phyloP scores from a whole-genome alignment of 2,797 vertebrate species.

The Trematomus bernacchii region DNA sequence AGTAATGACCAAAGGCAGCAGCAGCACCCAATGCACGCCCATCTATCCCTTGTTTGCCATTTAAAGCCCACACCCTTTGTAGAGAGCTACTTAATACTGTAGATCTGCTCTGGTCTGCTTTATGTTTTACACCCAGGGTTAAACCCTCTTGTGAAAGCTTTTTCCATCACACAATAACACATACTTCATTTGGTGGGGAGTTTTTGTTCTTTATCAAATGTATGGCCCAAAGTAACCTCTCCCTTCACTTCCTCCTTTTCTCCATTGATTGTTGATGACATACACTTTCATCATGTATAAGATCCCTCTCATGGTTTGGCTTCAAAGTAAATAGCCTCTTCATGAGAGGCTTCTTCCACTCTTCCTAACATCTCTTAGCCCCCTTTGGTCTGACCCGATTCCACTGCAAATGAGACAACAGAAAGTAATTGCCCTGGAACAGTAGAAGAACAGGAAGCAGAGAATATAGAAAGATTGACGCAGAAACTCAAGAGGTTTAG shows the following conservation, averaged over 20 bases:
- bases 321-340: conserved; percentile 25
- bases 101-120: conserved; percentile 1
- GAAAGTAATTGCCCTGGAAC: conserved; percentile 54
- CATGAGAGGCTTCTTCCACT: conserved; percentile 21
- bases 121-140: background rate
- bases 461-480: conserved; percentile 37
- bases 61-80: background rate
- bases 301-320: conserved; percentile 8
- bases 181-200: background rate
- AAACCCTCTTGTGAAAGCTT: background rate
- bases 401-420: conserved; percentile 56
- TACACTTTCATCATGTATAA: conserved; percentile 10
- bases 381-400: conserved; percentile 38
- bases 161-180: background rate
- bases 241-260: background rate
- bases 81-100: background rate
- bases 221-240: background rate
- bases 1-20: conserved; percentile 35
- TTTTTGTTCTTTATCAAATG: background rate
- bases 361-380: conserved; percentile 23
- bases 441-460: conserved; percentile 23
- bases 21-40: background rate
- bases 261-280: conserved; percentile 24
- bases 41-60: conserved; percentile 7
- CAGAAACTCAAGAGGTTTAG: conserved; percentile 44